phyloP scores from a whole-genome alignment of 1,140 invertebrate species.

The Pollicipes pollicipes region DNA sequence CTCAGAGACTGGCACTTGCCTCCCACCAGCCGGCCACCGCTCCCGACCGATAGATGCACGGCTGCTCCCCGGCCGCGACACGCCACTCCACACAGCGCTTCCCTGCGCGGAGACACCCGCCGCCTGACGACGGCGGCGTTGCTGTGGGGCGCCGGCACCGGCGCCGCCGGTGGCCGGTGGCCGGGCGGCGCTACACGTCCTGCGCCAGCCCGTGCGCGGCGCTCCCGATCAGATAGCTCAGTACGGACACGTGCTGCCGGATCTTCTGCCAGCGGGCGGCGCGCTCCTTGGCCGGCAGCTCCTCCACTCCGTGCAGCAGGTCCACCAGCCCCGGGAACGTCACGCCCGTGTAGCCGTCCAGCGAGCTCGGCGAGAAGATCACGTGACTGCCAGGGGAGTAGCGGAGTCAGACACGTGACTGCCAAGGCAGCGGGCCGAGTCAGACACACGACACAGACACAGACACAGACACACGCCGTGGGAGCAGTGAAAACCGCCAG shows the following conservation, averaged over 20 bases:
- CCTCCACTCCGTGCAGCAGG: conserved; percentile 12
- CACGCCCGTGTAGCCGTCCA: conserved; percentile 26
- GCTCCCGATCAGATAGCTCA: neutral
- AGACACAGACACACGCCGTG: neutral
- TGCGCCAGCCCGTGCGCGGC: no score
- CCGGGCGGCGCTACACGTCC: no score
- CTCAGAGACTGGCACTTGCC: no score
- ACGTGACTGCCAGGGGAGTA: conserved; percentile 24
- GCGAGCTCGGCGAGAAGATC: conserved; percentile 26
- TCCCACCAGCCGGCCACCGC: no score
- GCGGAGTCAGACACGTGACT: conserved; percentile 16
- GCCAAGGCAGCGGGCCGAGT: conserved; percentile 9
- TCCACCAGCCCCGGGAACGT: conserved; percentile 30
- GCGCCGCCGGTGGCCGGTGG: no score
- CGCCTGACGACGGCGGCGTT: no score
- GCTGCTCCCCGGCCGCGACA: no score
- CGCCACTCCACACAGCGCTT: no score
- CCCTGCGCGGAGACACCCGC: no score
- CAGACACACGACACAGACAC: neutral
- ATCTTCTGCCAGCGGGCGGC: conserved; percentile 11
- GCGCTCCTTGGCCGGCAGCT: conserved; percentile 5
- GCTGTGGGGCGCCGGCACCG: no score
- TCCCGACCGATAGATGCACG: no score
- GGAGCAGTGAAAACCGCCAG: neutral
- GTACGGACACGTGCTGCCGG: neutral